Evolutionary conservation across 2,888 invertebrate genomes (phyloP).

Genomic region (Colostygia pectinataria): DNA sequence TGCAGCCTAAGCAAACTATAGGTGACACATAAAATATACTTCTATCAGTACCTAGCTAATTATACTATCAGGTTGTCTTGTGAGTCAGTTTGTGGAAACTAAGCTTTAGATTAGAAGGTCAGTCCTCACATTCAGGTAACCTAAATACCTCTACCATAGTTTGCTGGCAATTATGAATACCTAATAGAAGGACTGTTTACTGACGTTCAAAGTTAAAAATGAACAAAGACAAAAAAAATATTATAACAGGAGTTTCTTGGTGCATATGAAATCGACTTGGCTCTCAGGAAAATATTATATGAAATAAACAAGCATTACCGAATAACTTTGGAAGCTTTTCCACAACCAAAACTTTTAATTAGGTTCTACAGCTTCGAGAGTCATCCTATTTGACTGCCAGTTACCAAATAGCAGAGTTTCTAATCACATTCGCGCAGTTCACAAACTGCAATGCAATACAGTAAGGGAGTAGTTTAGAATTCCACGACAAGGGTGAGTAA

Average conservation of each 20-base stretch:
- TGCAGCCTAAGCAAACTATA: neutral
- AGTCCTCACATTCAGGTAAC: conserved; percentile 1
- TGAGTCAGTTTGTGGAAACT: conserved; percentile 3
- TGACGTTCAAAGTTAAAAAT: neutral
- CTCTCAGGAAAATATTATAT: too few relatives aligned
- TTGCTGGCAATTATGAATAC: neutral
- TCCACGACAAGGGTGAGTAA: conserved; percentile 45
- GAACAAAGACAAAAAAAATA: neutral
- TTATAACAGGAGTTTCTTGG: too few relatives aligned
- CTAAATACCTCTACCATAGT: neutral
- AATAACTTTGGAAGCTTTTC: conserved; percentile 4
- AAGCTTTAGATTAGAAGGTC: conserved; percentile 9
- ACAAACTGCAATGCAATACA: conserved; percentile 12
- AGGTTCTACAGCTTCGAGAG: conserved; percentile 8
- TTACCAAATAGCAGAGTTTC: neutral
- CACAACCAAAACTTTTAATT: conserved; percentile 13
- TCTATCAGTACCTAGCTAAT: conserved; percentile 1
- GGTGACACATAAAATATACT: conserved; percentile 5
- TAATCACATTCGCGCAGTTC: conserved; percentile 5
- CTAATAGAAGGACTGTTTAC: neutral
- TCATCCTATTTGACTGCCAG: conserved; percentile 12
- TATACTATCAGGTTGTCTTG: conserved; percentile 1
- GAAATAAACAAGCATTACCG: conserved; percentile 1
- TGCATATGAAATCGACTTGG: too few relatives aligned
- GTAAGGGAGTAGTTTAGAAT: conserved; percentile 42